phyloP scores from a whole-genome alignment of 2,888 invertebrate genomes.

The Phalera bucephala region DNA sequence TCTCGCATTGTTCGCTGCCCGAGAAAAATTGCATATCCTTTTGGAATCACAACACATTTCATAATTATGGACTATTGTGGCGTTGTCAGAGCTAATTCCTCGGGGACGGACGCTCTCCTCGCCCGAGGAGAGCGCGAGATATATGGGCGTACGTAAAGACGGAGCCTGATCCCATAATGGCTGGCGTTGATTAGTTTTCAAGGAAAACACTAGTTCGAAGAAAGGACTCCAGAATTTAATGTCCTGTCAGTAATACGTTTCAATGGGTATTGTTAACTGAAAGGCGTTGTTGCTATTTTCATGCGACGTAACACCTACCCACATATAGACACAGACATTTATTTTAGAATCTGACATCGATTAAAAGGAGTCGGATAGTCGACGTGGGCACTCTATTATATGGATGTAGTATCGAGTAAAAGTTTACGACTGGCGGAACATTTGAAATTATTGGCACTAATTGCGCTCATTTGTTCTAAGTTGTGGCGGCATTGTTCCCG shows the following conservation, averaged over 20 bases:
- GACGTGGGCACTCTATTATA: constrained; percentile 11
- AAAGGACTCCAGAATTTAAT: constrained; percentile 58
- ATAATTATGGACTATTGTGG: constrained; percentile 83
- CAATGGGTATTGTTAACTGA: constrained; percentile 35
- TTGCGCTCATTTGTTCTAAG: constrained; percentile 62
- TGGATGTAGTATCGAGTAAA: constrained; percentile 15
- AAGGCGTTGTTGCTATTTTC: constrained; percentile 15
- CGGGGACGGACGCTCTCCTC: constrained; percentile 57
- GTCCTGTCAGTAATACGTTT: constrained; percentile 44
- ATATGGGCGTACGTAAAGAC: constrained; percentile 62
- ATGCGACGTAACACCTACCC: constrained; percentile 7
- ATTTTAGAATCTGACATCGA: constrained; percentile 27
- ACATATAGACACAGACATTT: constrained; percentile 24
- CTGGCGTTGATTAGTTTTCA: constrained; percentile 73
- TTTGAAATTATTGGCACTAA: constrained; percentile 59
- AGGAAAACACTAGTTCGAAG: constrained; percentile 69
- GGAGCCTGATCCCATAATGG: constrained; percentile 59
- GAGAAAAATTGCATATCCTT: constrained; percentile 75
- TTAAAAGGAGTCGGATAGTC: constrained; percentile 17
- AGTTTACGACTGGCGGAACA: constrained; percentile 22
- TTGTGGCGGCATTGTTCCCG: constrained; percentile 63
- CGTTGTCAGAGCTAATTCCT: constrained; percentile 71
- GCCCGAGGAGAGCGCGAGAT: constrained; percentile 56
- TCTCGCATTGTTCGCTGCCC: constrained; percentile 70
- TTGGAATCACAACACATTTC: constrained; percentile 80